Base-by-base conservation (phyloP, 2,888 invertebrate species). In the Plusia festucae region DNA sequence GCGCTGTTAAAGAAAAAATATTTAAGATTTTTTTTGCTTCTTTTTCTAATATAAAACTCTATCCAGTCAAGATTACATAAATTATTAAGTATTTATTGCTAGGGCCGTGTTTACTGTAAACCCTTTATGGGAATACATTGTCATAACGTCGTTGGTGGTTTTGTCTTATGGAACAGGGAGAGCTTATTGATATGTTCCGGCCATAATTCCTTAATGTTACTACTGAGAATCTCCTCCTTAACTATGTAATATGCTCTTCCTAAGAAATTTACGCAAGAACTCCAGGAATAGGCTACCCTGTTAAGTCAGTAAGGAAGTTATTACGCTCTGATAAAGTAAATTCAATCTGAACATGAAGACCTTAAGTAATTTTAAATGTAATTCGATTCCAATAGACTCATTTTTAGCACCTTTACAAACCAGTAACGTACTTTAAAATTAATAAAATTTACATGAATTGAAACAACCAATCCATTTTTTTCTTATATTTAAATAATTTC, bases 401-500 rank as follows among this genome's bases (percentile, higher is more conserved):
- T 46, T 46, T 46, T 18, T 8, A 46, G 13, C 46, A 49, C 16
- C 9, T 18, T 46, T 49, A 11, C 9, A 18, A 49, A 3, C 16
- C 18, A 11, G 18, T 1, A 49, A 20, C 9, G 18, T 49, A 49
- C 18, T 18, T 18, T 46, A 16, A 16, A 46, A 46, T 16, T 18
- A 11, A 20, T 16, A 1, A 4, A 3, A 49, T 20, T 20, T 49
- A 20, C 46, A 49, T 20, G 20, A 49, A 49, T 20, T 49, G 40
- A 40, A 40, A 40, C n/a, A 40, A 15, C 40, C 40, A 40, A 40
- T 40, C 0, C 20, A 20, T 9, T 18, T 49, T 18, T 40, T 40
- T 49, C 11, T 49, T 18, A 46, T 9, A 49, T 49, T 49, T 13
- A 49, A 20, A 49, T 49, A 49, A 49, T 49, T 49, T 49, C 46